Conservation (phyloP, 1,140 invertebrate species). For the Halesus radiatus region DNA sequence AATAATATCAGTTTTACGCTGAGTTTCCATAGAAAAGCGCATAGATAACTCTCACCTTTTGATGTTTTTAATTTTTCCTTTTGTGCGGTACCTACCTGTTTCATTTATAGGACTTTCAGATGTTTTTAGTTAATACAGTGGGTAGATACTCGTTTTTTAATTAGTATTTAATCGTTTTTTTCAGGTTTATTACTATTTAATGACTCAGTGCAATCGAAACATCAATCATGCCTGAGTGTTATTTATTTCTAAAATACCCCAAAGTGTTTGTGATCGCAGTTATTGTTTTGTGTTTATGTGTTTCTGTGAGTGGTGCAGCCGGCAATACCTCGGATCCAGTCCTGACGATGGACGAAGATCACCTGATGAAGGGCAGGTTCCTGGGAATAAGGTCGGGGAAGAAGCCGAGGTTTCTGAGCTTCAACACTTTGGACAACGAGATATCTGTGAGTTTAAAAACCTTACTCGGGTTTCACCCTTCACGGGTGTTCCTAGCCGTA, state of each 20-base stretch:
- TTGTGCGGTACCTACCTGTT: no score
- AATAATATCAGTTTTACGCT: no score
- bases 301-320: neutral
- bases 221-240: neutral
- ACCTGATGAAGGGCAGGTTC: constrained; percentile 54
- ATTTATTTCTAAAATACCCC: neutral
- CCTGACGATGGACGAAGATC: constrained; percentile 50
- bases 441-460: constrained; percentile 60
- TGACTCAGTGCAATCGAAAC: no score
- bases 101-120: no score
- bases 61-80: no score
- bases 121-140: no score
- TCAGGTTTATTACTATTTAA: no score
- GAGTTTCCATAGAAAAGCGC: no score
- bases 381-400: constrained; percentile 40
- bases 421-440: constrained; percentile 60
- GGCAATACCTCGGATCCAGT: constrained; percentile 44
- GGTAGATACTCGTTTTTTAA: no score
- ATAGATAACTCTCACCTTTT: no score
- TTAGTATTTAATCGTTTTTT: no score
- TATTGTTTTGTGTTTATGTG: neutral
- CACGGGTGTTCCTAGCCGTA: no score
- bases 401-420: constrained; percentile 61
- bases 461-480: neutral
- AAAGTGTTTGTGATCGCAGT: neutral